Evolutionary conservation across 2,888 invertebrate genomes (phyloP), one percentile per base, ranked within the genome.

Genomic region (Aleiodes testaceus): DNA sequence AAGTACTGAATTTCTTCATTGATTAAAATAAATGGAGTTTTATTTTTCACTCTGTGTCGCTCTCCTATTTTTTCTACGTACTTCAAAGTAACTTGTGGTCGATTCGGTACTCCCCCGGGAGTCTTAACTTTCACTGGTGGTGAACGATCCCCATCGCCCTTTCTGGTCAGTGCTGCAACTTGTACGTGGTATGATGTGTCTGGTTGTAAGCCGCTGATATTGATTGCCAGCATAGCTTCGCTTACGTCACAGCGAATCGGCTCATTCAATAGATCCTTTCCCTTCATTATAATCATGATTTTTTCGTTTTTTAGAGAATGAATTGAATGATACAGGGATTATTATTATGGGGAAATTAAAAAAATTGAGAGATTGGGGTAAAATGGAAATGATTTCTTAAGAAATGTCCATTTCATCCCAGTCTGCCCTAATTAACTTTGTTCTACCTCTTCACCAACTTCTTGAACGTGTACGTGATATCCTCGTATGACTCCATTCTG

Each of bases 101-200:
- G 89, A 78, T 94, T 94, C 47, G 97, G 97, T 67, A 97, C 97
- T 77, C 97, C 97, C 68, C 98, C 97, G 30, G 97, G 97, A 1
- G 99, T 99, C 88, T 93, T 94, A 1, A 97, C 93, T 73, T 92
- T 92, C 70, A 94, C 94, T 22, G 96, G 94, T 73, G 92, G 89
- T 85, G 97, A 97, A 77, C 97, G 91, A 87, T 96, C 95, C 18
- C 99, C 99, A 87, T 99, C 99, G 52, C 99, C 99, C 88, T 97
- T 97, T 75, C 97, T 91, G 3, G 99, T 99, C 74, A 98, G 90
- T 0, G 98, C 99, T 0, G 97, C 97, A 72, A 99, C 97, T 89
- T 97, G 96, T 72, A 98, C 93, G 68, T 93, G 93, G 89, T 99
- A 99, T 80, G 93, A 92, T 0, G 99, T 97, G 84, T 99, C 98